phyloP scores from a whole-genome alignment of 2,888 invertebrate genomes.

The Agrotis exclamationis region DNA sequence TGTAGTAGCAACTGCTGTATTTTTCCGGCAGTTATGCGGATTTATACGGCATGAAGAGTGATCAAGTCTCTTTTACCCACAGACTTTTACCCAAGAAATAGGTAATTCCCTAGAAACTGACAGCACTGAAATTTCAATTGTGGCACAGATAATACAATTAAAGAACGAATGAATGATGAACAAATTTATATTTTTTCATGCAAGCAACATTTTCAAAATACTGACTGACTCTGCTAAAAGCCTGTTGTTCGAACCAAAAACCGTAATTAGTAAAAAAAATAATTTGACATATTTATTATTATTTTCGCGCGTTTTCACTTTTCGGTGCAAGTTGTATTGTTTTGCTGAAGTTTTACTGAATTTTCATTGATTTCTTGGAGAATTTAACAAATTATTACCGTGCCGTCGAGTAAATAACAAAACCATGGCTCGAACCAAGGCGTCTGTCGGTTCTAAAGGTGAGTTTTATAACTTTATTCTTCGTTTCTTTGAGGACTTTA shows the following conservation, averaged over 20 bases:
- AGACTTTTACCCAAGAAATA: background rate
- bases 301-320: slow-evolving; percentile 52
- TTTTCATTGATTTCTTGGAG: background rate
- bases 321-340: background rate
- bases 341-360: background rate
- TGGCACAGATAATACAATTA: background rate
- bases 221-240: background rate
- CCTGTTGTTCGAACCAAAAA: background rate
- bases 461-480: slow-evolving; percentile 26
- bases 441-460: slow-evolving; percentile 85
- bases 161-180: slow-evolving; percentile 6
- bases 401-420: background rate
- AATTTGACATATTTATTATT: background rate
- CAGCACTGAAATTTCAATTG: background rate
- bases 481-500: background rate
- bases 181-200: background rate
- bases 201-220: background rate
- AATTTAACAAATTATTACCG: background rate
- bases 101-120: background rate
- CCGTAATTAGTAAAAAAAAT: background rate
- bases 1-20: too few species aligned
- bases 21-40: too few species aligned
- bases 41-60: too few species aligned
- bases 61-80: too few species aligned
- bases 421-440: slow-evolving; percentile 74